Evolutionary conservation across 2,888 invertebrate genomes (phyloP).

Genomic region (Azorinus chamasolen): DNA sequence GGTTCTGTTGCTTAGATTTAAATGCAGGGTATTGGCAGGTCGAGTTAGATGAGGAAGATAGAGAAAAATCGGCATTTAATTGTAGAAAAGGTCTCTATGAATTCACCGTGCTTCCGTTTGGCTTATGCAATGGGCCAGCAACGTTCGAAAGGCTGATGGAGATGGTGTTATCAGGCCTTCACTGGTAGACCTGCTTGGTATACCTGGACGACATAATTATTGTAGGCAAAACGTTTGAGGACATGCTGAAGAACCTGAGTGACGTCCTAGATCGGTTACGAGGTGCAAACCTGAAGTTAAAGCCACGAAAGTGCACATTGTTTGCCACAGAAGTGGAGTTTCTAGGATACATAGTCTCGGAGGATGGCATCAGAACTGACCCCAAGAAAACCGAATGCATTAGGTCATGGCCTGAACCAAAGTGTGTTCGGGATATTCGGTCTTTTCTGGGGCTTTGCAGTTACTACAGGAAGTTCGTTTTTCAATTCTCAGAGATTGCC

Average conservation of each 20-base stretch:
- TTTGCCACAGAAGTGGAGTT: no score
- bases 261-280: constrained; percentile 47
- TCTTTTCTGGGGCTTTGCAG: constrained; percentile 55
- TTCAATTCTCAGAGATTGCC: constrained; percentile 41
- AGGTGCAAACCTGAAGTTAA: constrained; percentile 55
- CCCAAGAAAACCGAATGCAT: constrained; percentile 22
- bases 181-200: no score
- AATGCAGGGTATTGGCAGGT: constrained; percentile 70
- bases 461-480: constrained; percentile 50
- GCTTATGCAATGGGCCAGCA: constrained; percentile 64
- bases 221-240: no score
- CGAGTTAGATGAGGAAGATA: constrained; percentile 45
- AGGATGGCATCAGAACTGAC: no score
- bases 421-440: constrained; percentile 38
- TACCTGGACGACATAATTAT: no score
- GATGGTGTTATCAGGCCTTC: no score
- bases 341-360: no score
- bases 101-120: constrained; percentile 64
- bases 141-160: constrained; percentile 70
- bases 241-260: constrained; percentile 43
- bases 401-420: constrained; percentile 33
- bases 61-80: constrained; percentile 67
- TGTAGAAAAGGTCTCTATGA: no score
- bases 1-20: constrained; percentile 25
- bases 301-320: no score